Conservation (phyloP, 1,140 invertebrate genomes). For the Drosophila varians region DNA sequence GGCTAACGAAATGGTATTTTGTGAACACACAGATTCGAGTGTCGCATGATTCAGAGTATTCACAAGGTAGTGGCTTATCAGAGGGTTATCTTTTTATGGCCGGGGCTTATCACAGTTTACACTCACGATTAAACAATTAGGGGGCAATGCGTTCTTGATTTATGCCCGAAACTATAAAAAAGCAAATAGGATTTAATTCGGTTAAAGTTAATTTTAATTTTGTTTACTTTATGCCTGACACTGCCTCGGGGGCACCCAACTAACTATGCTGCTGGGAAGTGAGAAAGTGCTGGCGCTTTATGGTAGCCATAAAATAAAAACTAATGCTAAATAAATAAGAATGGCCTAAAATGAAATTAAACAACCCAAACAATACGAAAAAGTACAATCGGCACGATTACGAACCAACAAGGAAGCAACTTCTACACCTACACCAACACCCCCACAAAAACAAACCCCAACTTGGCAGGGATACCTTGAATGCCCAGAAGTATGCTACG, state of each 20-base stretch:
- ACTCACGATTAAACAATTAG: slow-evolving; percentile 47
- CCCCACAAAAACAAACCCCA: not conserved
- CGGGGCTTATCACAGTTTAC: slow-evolving; percentile 27
- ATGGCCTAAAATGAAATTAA: slow-evolving; percentile 68
- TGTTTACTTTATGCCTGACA: slow-evolving; percentile 17
- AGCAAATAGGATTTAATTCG: slow-evolving; percentile 10
- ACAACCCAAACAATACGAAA: slow-evolving; percentile 15
- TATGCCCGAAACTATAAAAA: slow-evolving; percentile 25
- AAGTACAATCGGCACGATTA: slow-evolving; percentile 34
- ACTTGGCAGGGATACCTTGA: slow-evolving; percentile 7
- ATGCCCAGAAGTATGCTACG: slow-evolving; percentile 65
- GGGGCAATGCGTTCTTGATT: slow-evolving; percentile 24
- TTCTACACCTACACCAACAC: not conserved
- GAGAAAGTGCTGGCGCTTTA: slow-evolving; percentile 31
- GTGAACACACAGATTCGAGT: not conserved
- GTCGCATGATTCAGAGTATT: slow-evolving; percentile 22
- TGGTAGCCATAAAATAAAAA: slow-evolving; percentile 69
- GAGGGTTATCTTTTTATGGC: slow-evolving; percentile 39
- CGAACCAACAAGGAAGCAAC: slow-evolving; percentile 25
- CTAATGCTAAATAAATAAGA: slow-evolving; percentile 78
- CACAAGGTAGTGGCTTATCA: slow-evolving; percentile 27
- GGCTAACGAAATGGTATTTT: not conserved
- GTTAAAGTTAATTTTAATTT: slow-evolving; percentile 20
- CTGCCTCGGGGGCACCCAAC: not conserved
- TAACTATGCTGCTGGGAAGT: slow-evolving; percentile 5